These are phyloP conservation scores for Sphaeridia pumilis DNA, from an alignment of 2,888 invertebrate species.

Conservation along the genomic window DNA sequence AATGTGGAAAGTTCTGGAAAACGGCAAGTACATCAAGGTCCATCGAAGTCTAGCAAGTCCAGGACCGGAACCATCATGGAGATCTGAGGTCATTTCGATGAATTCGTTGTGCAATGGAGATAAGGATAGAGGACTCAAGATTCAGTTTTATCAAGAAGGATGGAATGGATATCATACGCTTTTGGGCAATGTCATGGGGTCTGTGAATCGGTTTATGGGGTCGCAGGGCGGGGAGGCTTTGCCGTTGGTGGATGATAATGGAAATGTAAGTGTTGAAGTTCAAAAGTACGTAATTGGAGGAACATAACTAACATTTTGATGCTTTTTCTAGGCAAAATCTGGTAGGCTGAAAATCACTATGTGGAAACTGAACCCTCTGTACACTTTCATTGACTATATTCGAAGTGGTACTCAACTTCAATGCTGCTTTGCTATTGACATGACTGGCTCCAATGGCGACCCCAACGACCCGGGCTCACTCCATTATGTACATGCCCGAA, in stretches of 20 bases:
- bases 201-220: slow-evolving; percentile 25
- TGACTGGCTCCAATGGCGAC: slow-evolving; percentile 38
- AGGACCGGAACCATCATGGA: slow-evolving; percentile 45
- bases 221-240: background rate
- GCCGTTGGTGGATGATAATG: background rate
- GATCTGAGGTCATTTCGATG: slow-evolving; percentile 42
- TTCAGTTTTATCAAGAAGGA: slow-evolving; percentile 42
- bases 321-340: slow-evolving; percentile 6
- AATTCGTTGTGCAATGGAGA: slow-evolving; percentile 44
- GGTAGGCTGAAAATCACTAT: slow-evolving; percentile 6
- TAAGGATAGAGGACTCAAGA: slow-evolving; percentile 42
- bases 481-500: slow-evolving; percentile 40
- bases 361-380: slow-evolving; percentile 33
- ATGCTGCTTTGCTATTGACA: slow-evolving; percentile 44
- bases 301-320: background rate
- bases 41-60: slow-evolving; percentile 46
- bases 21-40: slow-evolving; percentile 42
- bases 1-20: slow-evolving; percentile 40
- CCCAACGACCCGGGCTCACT: slow-evolving; percentile 40
- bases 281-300: background rate
- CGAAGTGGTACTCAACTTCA: slow-evolving; percentile 45
- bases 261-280: background rate
- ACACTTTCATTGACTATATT: slow-evolving; percentile 49
- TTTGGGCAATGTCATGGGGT: slow-evolving; percentile 33
- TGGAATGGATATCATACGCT: slow-evolving; percentile 35